Conservation (phyloP, 2,797 vertebrate genomes). For the Notamacropus eugenii region DNA sequence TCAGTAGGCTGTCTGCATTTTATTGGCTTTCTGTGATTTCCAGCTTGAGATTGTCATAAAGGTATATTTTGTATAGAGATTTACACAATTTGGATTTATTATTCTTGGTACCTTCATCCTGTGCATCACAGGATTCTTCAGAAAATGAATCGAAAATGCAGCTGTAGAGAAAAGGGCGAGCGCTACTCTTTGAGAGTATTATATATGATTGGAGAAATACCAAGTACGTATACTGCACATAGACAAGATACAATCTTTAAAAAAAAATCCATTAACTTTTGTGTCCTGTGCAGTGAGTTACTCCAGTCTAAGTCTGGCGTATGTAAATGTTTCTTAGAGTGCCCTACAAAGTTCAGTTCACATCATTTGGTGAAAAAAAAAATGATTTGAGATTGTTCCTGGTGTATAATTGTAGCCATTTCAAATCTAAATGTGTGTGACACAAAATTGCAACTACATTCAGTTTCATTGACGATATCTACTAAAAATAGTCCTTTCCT, state of each 20-base stretch:
- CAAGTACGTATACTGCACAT: constrained; percentile 14
- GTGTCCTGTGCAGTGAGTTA: constrained; percentile 30
- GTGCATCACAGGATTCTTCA: constrained; percentile 65
- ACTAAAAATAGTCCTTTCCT: constrained; percentile 22
- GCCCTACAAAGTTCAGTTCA: background rate
- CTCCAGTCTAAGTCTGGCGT: background rate
- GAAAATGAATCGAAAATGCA: constrained; percentile 72
- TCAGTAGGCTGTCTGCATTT: constrained; percentile 78
- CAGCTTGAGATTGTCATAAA: constrained; percentile 71
- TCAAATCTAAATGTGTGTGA: constrained; percentile 31
- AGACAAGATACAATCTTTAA: constrained; percentile 51
- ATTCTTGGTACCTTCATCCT: constrained; percentile 71
- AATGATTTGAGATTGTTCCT: background rate
- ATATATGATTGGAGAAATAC: constrained; percentile 61
- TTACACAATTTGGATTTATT: constrained; percentile 64
- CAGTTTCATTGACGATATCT: constrained; percentile 42
- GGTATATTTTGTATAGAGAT: constrained; percentile 76
- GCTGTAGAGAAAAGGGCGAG: constrained; percentile 49
- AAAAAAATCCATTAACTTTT: constrained; percentile 51
- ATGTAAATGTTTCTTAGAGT: constrained; percentile 20
- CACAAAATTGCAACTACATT: constrained; percentile 25
- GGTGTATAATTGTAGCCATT: constrained; percentile 21
- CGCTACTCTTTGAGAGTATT: constrained; percentile 54
- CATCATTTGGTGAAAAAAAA: background rate
- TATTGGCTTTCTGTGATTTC: constrained; percentile 77